Conservation (phyloP, 1,140 invertebrate species). For the Holotrichia oblita region DNA sequence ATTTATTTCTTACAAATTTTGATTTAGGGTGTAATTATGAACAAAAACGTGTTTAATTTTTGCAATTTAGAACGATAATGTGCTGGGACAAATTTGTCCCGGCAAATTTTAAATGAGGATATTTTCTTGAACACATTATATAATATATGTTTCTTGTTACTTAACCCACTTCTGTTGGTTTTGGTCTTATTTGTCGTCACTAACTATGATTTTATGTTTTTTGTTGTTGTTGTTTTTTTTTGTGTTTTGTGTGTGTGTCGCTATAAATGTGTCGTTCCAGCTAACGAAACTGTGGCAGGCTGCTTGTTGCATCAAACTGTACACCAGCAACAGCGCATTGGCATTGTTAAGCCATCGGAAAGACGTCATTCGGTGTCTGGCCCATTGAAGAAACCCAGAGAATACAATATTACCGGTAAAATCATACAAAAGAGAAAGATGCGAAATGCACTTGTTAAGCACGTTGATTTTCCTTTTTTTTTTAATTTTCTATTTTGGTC, state of each 20-base stretch:
- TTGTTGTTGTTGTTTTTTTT: background rate
- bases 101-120: too few species aligned
- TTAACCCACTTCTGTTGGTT: background rate
- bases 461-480: background rate
- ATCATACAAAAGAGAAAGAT: background rate
- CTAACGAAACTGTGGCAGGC: background rate
- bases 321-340: background rate
- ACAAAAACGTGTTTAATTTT: too few species aligned
- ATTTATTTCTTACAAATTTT: too few species aligned
- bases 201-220: background rate
- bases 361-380: slow-evolving; percentile 61
- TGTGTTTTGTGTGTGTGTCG: background rate
- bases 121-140: too few species aligned
- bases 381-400: slow-evolving; percentile 41
- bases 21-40: too few species aligned
- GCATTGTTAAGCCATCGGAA: slow-evolving; percentile 47
- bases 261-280: slow-evolving; percentile 1
- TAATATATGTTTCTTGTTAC: background rate
- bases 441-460: background rate
- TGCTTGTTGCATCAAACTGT: background rate
- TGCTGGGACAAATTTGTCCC: too few species aligned
- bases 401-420: background rate
- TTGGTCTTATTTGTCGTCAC: background rate
- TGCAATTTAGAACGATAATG: too few species aligned
- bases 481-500: too few species aligned